phyloP scores from a whole-genome alignment of 2,797 vertebrate species.

The Picus viridis region DNA sequence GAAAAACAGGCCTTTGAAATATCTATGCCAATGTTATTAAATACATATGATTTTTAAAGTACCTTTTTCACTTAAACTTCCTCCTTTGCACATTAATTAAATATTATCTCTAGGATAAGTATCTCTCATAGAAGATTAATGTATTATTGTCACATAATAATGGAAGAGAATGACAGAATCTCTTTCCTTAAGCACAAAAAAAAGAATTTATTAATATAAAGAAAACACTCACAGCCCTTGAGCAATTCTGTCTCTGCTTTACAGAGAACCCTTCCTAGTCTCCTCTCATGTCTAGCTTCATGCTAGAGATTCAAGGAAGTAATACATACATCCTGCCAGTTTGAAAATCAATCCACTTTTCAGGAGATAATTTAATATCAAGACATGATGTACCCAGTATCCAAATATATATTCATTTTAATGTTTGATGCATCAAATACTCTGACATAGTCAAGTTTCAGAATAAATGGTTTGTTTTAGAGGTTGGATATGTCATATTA shows the following conservation, averaged over 20 bases:
- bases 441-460: conserved; percentile 59
- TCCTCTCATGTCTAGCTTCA: not conserved
- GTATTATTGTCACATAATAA: conserved; percentile 52
- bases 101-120: conserved; percentile 61
- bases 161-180: conserved; percentile 31
- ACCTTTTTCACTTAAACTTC: conserved; percentile 44
- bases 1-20: conserved; percentile 46
- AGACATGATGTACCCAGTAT: conserved; percentile 40
- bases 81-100: conserved; percentile 53
- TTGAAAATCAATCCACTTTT: conserved; percentile 60
- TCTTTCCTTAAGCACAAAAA: conserved; percentile 20
- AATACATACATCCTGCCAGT: conserved; percentile 34
- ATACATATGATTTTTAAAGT: conserved; percentile 61
- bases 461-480: conserved; percentile 76
- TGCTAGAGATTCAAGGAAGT: conserved; percentile 37
- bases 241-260: conserved; percentile 35
- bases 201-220: conserved; percentile 52
- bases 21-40: conserved; percentile 45
- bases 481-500: conserved; percentile 75
- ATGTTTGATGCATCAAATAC: conserved; percentile 44
- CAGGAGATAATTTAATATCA: conserved; percentile 62
- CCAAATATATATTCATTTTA: conserved; percentile 66
- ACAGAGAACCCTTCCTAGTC: not conserved
- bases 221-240: conserved; percentile 50
- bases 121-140: conserved; percentile 51